Percentiles rank a stretch among this genome's conserved stretches.
Evolutionary conservation across 2,113 vertebrate genomes (phyloP).

Genomic region (Sphyrna mokarran): DNA sequence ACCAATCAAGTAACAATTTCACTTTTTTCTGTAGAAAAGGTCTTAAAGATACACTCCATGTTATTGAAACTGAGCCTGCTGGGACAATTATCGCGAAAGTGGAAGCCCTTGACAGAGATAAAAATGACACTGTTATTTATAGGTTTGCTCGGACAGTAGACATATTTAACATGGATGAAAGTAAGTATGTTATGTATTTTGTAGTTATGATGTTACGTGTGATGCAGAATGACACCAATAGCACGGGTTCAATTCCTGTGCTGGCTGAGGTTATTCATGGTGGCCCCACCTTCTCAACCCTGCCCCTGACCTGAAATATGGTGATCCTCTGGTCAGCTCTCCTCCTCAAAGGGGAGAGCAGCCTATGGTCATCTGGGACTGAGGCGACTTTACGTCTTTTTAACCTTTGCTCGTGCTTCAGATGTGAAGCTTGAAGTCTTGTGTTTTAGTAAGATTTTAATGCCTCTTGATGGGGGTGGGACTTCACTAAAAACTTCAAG

Average conservation of each 20-base stretch:
- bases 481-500: not conserved
- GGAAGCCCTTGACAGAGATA: slow-evolving; percentile 43
- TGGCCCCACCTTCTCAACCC: too few relatives aligned
- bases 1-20: not conserved
- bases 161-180: slow-evolving; percentile 46
- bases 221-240: too few relatives aligned
- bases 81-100: slow-evolving; percentile 42
- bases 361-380: too few relatives aligned
- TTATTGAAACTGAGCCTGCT: slow-evolving; percentile 44
- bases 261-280: too few relatives aligned
- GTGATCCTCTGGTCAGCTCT: too few relatives aligned
- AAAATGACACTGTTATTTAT: slow-evolving; percentile 42
- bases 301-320: too few relatives aligned
- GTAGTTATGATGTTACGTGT: not conserved
- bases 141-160: slow-evolving; percentile 43
- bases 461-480: not conserved
- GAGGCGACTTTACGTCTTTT: too few relatives aligned
- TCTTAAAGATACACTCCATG: slow-evolving; percentile 44
- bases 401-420: not conserved
- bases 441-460: not conserved
- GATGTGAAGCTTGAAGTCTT: not conserved
- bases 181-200: slow-evolving; percentile 31
- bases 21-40: slow-evolving; percentile 38
- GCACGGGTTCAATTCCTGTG: too few relatives aligned
- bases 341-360: too few relatives aligned